A percentile compares a stretch with the other conserved stretches of the same genome.
phyloP scores from a whole-genome alignment of 2,113 vertebrate genomes.

The Myocastor coypus region DNA sequence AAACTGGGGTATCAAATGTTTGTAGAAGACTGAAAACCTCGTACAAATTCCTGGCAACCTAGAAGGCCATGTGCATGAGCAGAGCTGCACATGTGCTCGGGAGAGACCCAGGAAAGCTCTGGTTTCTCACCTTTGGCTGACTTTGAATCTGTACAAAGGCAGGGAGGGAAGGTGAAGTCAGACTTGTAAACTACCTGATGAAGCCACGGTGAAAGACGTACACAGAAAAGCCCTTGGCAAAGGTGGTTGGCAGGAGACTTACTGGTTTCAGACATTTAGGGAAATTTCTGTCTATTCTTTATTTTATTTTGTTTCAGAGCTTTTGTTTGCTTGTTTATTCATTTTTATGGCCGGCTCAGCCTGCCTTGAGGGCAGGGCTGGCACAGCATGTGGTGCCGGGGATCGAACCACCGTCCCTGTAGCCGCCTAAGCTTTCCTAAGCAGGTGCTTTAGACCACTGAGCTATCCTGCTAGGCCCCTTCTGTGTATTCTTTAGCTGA shows the following conservation, averaged over 20 bases:
- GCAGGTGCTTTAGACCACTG: too few relatives aligned
- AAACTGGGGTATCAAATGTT: neutral
- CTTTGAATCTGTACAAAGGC: neutral
- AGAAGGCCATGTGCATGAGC: neutral
- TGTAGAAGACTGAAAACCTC: neutral
- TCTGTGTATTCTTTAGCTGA: conserved; percentile 8
- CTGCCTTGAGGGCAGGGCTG: too few relatives aligned
- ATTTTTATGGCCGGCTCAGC: too few relatives aligned
- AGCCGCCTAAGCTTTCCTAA: too few relatives aligned
- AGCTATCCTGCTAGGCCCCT: too few relatives aligned
- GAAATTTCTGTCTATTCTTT: conserved; percentile 29
- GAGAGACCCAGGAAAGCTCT: neutral
- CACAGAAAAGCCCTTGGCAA: neutral
- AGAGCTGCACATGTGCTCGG: neutral
- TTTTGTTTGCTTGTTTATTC: too few relatives aligned
- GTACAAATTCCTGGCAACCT: neutral
- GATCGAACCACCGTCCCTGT: too few relatives aligned
- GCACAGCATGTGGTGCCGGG: too few relatives aligned
- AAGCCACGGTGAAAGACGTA: neutral
- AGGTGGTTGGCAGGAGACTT: neutral
- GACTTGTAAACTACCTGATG: neutral
- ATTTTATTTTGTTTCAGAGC: too few relatives aligned
- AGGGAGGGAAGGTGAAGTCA: neutral
- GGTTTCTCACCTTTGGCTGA: neutral
- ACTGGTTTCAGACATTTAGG: neutral